These are phyloP conservation scores for Drosophila emarginata DNA, from an alignment of 2,888 invertebrate species.

Conservation along the genomic window DNA sequence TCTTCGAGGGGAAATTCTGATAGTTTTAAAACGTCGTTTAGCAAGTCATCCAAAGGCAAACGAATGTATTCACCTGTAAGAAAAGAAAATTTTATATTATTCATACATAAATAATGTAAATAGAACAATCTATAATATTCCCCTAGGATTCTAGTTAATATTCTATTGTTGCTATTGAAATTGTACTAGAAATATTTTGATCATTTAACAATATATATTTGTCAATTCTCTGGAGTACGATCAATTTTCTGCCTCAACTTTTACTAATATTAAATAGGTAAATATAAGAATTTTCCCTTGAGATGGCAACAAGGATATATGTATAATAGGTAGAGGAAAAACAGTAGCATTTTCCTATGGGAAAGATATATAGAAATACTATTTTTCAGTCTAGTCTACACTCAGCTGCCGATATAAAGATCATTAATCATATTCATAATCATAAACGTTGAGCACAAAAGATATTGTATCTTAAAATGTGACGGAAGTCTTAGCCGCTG, in stretches of 20 bases:
- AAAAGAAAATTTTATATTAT: conserved; percentile 17
- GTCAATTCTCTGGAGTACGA: conserved; percentile 63
- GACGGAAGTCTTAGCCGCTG: conserved; percentile 61
- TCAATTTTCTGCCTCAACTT: conserved; percentile 48
- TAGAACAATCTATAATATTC: no score
- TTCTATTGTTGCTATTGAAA: conserved; percentile 6
- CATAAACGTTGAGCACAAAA: conserved; percentile 26
- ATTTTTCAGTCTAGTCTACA: conserved; percentile 18
- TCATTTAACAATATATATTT: conserved; percentile 18
- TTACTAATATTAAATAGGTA: conserved; percentile 5
- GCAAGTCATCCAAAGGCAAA: conserved; percentile 81
- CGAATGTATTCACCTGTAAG: conserved; percentile 82
- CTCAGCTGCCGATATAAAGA: neutral
- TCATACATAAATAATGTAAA: neutral
- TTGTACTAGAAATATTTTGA: conserved; percentile 77
- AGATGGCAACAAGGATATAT: neutral
- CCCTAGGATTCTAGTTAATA: neutral
- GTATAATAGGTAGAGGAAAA: conserved; percentile 10
- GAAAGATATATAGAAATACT: conserved; percentile 16
- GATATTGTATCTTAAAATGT: conserved; percentile 24
- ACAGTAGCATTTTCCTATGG: conserved; percentile 65
- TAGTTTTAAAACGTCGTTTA: conserved; percentile 82
- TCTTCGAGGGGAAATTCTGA: conserved; percentile 74
- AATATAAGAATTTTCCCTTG: neutral
- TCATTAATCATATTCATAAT: conserved; percentile 53